Evolutionary conservation across 2,113 vertebrate genomes (phyloP).

Genomic region (Kryptolebias marmoratus): DNA sequence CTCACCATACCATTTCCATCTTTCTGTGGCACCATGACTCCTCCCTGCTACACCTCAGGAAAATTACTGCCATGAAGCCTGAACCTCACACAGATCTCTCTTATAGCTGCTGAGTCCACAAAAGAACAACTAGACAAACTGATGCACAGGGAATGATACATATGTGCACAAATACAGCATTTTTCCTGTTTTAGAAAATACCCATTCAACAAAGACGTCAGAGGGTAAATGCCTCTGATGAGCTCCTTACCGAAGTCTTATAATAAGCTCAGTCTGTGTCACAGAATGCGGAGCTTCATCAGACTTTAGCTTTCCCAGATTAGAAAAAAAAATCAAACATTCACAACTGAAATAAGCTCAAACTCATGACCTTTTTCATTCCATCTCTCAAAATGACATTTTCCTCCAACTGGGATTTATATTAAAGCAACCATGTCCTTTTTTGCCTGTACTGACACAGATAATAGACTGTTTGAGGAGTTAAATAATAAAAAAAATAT

Average conservation of each 20-base stretch:
- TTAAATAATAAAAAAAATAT: neutral
- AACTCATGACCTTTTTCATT: neutral
- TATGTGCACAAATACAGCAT: neutral
- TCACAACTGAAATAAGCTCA: neutral
- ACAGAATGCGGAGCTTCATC: no score
- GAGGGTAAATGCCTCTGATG: neutral
- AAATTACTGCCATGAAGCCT: conserved; percentile 11
- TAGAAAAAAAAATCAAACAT: no score
- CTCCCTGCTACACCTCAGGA: conserved; percentile 3
- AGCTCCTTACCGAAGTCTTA: neutral
- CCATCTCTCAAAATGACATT: no score
- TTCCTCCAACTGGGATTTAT: no score
- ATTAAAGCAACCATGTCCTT: no score
- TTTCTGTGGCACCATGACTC: neutral
- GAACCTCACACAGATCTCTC: neutral
- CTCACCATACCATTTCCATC: conserved; percentile 8
- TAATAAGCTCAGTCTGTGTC: neutral
- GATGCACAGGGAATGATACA: no score
- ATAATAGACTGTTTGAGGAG: neutral
- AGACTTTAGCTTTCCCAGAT: no score
- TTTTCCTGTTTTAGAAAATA: neutral
- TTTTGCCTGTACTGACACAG: no score
- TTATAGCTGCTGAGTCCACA: conserved; percentile 5
- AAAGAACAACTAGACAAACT: neutral
- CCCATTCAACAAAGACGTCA: neutral